phyloP scores from a whole-genome alignment of 2,113 vertebrate species.

The Lagopus leucura region DNA sequence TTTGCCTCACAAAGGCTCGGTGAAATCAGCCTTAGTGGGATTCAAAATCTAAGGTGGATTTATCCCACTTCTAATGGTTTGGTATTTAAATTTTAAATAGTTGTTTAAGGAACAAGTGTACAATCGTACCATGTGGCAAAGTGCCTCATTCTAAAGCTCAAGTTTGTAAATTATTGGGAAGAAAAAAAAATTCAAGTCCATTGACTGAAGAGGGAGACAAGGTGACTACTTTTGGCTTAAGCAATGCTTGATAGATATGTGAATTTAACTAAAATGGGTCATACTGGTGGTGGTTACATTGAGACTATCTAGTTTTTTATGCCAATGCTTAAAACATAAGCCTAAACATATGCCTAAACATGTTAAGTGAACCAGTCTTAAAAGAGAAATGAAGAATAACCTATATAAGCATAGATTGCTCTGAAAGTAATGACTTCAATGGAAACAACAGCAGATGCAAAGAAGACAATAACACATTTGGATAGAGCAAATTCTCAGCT shows the following conservation, averaged over 20 bases:
- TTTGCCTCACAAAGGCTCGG: neutral
- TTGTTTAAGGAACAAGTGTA: neutral
- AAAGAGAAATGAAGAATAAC: conserved; percentile 4
- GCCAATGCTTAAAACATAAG: neutral
- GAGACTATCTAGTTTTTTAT: neutral
- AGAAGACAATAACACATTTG: too few species aligned
- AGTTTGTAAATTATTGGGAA: neutral
- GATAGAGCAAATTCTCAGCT: too few species aligned
- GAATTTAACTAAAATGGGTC: neutral
- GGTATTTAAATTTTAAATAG: neutral
- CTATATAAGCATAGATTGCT: neutral
- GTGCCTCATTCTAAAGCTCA: neutral
- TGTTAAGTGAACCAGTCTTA: neutral
- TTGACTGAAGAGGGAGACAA: neutral
- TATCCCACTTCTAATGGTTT: neutral
- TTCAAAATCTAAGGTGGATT: neutral
- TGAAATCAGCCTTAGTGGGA: neutral
- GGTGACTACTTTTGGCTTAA: neutral
- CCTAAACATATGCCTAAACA: neutral
- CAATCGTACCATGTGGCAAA: neutral
- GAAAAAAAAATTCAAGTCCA: neutral
- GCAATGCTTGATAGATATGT: neutral
- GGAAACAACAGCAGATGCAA: too few species aligned
- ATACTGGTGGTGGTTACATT: neutral
- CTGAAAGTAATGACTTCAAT: too few species aligned